A percentile compares a stretch with the other conserved stretches of the same genome.
phyloP scores from a whole-genome alignment of 2,797 vertebrate species.

The Gobio occitaniae region DNA sequence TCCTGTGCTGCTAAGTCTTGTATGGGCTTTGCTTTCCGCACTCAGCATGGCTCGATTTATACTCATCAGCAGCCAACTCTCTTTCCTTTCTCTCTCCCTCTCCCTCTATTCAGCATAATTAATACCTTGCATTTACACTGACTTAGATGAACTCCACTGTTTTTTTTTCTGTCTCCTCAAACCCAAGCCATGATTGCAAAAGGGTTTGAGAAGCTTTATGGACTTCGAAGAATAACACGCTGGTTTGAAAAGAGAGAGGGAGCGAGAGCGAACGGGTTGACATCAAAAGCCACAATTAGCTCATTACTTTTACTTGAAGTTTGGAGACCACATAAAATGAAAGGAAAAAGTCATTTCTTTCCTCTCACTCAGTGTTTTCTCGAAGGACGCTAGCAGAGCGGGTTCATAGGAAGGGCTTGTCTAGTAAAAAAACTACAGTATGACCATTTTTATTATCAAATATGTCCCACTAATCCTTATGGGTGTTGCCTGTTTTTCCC shows the following conservation, averaged over 20 bases:
- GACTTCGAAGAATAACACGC: slow-evolving; percentile 80
- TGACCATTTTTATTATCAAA: slow-evolving; percentile 58
- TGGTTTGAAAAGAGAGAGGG: slow-evolving; percentile 59
- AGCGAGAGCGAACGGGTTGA: slow-evolving; percentile 63
- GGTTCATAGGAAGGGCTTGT: slow-evolving; percentile 75
- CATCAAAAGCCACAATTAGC: slow-evolving; percentile 85
- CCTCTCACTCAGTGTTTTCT: slow-evolving; percentile 65
- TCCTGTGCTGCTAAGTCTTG: slow-evolving; percentile 23
- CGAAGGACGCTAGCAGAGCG: slow-evolving; percentile 63
- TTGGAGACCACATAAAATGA: slow-evolving; percentile 78
- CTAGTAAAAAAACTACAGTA: slow-evolving; percentile 59
- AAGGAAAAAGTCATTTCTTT: slow-evolving; percentile 77
- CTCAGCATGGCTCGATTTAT: slow-evolving; percentile 64
- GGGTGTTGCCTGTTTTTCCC: slow-evolving; percentile 49
- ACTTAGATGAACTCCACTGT: slow-evolving; percentile 78
- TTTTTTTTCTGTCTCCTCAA: slow-evolving; percentile 64
- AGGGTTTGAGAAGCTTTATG: slow-evolving; percentile 76
- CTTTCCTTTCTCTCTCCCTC: slow-evolving; percentile 49
- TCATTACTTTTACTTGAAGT: slow-evolving; percentile 80
- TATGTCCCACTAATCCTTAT: slow-evolving; percentile 54
- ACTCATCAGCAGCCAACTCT: slow-evolving; percentile 71
- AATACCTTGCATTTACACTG: slow-evolving; percentile 83
- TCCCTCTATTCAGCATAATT: slow-evolving; percentile 83
- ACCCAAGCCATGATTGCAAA: slow-evolving; percentile 72
- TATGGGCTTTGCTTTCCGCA: slow-evolving; percentile 28